Evolutionary conservation across 2,888 invertebrate species (phyloP).

Genomic region (Hyposoter dolosus): DNA sequence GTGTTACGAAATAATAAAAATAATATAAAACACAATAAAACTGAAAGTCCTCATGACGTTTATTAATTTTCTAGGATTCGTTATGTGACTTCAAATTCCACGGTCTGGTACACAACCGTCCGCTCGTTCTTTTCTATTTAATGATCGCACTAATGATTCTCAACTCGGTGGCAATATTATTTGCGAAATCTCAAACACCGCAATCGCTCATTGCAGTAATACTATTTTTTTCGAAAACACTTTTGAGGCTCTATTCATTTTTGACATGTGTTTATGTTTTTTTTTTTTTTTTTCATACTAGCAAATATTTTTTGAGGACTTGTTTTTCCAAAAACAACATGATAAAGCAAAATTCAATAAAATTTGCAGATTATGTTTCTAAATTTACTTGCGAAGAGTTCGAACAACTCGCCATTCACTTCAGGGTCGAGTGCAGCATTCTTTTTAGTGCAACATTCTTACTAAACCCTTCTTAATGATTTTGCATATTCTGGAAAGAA

Average conservation of each 20-base stretch:
- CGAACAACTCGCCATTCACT: neutral
- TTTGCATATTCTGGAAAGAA: neutral
- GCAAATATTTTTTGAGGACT: too few relatives aligned
- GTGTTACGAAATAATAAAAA: slow-evolving; percentile 25
- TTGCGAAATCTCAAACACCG: neutral
- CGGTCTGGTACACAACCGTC: neutral
- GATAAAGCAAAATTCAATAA: neutral
- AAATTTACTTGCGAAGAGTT: neutral
- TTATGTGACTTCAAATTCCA: slow-evolving; percentile 21
- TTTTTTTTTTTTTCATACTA: neutral
- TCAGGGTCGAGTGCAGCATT: slow-evolving; percentile 7
- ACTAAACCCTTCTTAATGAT: neutral
- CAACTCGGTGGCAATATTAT: neutral
- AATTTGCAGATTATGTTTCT: neutral
- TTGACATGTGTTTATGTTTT: too few relatives aligned
- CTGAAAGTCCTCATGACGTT: slow-evolving; percentile 27
- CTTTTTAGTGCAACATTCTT: slow-evolving; percentile 1
- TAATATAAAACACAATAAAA: slow-evolving; percentile 1
- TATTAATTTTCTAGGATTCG: slow-evolving; percentile 15
- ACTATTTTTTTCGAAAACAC: neutral
- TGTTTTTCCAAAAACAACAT: too few relatives aligned
- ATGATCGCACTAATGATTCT: slow-evolving; percentile 16
- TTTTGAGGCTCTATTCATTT: neutral
- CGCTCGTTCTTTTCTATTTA: slow-evolving; percentile 5
- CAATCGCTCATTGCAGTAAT: neutral